Evolutionary conservation across 2,888 invertebrate genomes (phyloP), one percentile per base, ranked within the genome.

Genomic region (Corbicula japonica): DNA sequence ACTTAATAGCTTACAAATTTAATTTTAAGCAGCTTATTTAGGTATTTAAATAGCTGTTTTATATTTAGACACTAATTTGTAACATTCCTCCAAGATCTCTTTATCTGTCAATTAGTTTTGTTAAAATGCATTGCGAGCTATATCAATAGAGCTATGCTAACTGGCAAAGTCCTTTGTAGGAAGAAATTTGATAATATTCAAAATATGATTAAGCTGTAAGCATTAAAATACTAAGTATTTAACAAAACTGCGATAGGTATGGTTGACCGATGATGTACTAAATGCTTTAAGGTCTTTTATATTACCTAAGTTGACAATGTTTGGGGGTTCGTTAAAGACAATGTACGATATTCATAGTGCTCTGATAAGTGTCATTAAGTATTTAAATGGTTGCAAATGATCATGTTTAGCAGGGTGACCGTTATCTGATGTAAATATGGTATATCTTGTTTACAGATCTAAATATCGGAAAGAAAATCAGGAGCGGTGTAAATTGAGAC

Each of bases 381-480:
- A 8, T 58, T 58, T 35, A 58, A 58, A 58, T 21, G 35, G 35
- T 35, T 34, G 35, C 35, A 58, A 58, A 58, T 58, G 58, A 30
- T 35, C 41, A 41, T 12, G 41, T 8, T 41, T 41, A 41, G 15
- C 41, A 41, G 15, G 41, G 41, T 41, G 15, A 41, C 41, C 15
- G 41, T 41, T 8, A n/a, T n/a, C n/a, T n/a, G n/a, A n/a, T n/a
- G n/a, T n/a, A n/a, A n/a, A n/a, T n/a, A n/a, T n/a, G n/a, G n/a
- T n/a, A n/a, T n/a, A n/a, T n/a, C n/a, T n/a, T n/a, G n/a, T n/a
- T n/a, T n/a, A n/a, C n/a, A n/a, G n/a, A n/a, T n/a, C n/a, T n/a
- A n/a, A n/a, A n/a, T n/a, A n/a, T n/a, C n/a, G n/a, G n/a, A n/a
- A n/a, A n/a, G n/a, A n/a, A n/a, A n/a, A n/a, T n/a, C n/a, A n/a